Percentiles rank a stretch among this genome's conserved stretches.
Conservation (phyloP, 2,888 invertebrate species). For the Agapostemon virescens region DNA sequence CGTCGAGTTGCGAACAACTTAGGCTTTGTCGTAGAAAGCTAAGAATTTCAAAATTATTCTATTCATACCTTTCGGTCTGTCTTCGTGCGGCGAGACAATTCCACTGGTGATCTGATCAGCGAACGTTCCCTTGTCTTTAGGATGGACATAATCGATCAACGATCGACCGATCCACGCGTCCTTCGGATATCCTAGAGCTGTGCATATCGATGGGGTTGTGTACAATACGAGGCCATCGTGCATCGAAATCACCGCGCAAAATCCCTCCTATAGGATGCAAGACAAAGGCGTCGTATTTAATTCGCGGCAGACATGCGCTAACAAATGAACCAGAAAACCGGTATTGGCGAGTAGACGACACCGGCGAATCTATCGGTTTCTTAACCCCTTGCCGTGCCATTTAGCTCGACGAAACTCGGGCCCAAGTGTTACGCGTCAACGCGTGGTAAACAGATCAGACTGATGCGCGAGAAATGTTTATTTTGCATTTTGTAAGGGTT, state of each 20-base stretch:
- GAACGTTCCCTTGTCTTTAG: conserved; percentile 87
- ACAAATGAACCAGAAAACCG: conserved; percentile 11
- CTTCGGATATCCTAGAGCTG: conserved; percentile 88
- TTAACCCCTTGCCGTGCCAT: too few species aligned
- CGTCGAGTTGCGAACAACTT: too few species aligned
- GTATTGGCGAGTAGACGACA: conserved; percentile 23
- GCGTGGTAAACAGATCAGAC: too few species aligned
- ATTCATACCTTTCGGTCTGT: conserved; percentile 74
- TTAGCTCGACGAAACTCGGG: too few species aligned
- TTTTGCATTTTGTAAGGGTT: too few species aligned
- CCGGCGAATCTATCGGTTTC: conserved; percentile 23
- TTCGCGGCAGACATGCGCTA: not conserved
- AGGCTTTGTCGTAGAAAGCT: not conserved
- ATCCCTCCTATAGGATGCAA: conserved; percentile 84
- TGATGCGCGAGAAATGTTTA: too few species aligned
- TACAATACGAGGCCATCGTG: conserved; percentile 90
- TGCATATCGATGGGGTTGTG: conserved; percentile 86
- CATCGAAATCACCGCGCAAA: conserved; percentile 91
- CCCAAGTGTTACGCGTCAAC: too few species aligned
- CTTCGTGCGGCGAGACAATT: conserved; percentile 83
- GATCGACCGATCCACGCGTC: conserved; percentile 93
- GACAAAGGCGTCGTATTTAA: conserved; percentile 7
- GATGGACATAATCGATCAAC: conserved; percentile 93
- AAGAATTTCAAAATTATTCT: not conserved
- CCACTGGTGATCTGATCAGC: conserved; percentile 88